Base-by-base conservation (phyloP, 2,888 invertebrate species). In the Boloria euphrosyne region DNA sequence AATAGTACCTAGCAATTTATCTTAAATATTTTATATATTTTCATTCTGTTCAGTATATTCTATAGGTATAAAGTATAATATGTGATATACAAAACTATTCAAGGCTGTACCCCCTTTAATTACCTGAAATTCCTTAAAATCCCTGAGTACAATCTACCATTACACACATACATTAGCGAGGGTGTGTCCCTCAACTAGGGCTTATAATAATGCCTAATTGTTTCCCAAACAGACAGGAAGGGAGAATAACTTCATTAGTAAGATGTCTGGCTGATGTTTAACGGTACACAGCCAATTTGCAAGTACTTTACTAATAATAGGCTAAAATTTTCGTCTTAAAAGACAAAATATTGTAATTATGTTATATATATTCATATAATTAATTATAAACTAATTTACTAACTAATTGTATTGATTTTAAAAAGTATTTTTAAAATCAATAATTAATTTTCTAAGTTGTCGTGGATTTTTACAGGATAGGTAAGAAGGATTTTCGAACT, bases 151-250 rank as follows among this genome's bases (percentile, higher is more conserved):
- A 53, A 31, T 17, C 59, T 59, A 62, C 53, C 62, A 53, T 62
- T 61, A 17, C 53, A 27, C 44, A 16, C 27, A 46, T 51, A 62
- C 68, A 71, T 71, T 71, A 69, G 69, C 57, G 53, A 67, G 72
- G 71, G 72, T 61, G 69, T 58, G 66, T 60, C 78, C 80, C 78
- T 78, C 71, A 75, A 78, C 78, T 84, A 84, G 83, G 78, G 78
- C 79, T 81, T 80, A 80, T 85, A 87, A 86, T 86, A 83, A 85
- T 84, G 80, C 84, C 86, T 90, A 89, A 90, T 89, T 89, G 89
- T 85, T 88, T 83, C 81, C 86, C 82, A 87, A 90, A 89, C 89
- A 87, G 89, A 89, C 89, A 86, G 87, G 76, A 73, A 74, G 78
- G 83, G 82, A 84, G 78, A 77, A 77, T 86, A 87, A 86, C 82